A percentile compares a stretch with the other conserved stretches of the same genome.
phyloP scores from a whole-genome alignment of 2,113 vertebrate species.

The Alethe diademata region DNA sequence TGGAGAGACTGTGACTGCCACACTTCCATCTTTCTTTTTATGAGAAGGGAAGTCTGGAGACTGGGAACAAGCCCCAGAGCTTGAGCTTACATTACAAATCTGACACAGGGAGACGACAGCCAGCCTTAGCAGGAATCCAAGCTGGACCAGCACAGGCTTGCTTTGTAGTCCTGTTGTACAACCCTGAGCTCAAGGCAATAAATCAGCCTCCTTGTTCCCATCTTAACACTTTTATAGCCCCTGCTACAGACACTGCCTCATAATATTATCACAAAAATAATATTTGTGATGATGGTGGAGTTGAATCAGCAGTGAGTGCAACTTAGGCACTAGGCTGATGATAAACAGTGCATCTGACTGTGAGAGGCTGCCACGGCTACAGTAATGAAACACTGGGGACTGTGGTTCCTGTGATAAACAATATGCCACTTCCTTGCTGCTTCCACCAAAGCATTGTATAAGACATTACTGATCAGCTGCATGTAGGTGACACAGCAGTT shows the following conservation, averaged over 20 bases:
- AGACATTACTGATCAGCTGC: not conserved
- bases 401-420: not conserved
- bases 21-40: not conserved
- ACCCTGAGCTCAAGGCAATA: not conserved
- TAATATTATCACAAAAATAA: not conserved
- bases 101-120: not conserved
- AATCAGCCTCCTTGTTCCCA: not conserved
- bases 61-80: not conserved
- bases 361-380: not conserved
- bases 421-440: not conserved
- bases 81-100: not conserved
- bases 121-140: not conserved
- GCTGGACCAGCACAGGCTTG: not conserved
- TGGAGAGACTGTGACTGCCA: not conserved
- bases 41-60: not conserved
- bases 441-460: not conserved
- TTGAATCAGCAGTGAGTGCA: not conserved
- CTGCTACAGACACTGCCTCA: not conserved
- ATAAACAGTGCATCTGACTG: not conserved
- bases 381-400: accelerated
- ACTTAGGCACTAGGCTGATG: not conserved
- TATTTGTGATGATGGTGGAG: not conserved
- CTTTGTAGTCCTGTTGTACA: not conserved
- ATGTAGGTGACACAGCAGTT: not conserved
- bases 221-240: not conserved